Percentiles rank a stretch among this genome's conserved stretches.
These are phyloP conservation scores for Meteorus cinctellus DNA, from an alignment of 2,888 invertebrate genomes.

Conservation along the genomic window DNA sequence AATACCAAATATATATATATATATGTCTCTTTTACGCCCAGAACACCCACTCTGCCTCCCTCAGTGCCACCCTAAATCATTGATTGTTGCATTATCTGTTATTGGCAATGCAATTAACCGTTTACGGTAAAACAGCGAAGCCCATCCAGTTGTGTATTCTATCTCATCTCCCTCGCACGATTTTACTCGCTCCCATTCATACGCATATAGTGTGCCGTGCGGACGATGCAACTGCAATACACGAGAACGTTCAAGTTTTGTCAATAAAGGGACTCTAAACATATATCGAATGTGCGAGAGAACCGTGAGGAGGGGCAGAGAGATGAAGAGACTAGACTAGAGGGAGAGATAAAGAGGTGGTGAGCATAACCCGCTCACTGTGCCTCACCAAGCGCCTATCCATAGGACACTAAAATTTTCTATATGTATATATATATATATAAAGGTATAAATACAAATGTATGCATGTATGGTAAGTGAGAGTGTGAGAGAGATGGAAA, in stretches of 20 bases:
- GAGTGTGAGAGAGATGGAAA: constrained; percentile 46
- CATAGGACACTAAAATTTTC: constrained; percentile 12
- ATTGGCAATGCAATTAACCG: constrained; percentile 73
- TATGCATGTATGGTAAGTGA: not conserved
- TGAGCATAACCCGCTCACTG: not conserved
- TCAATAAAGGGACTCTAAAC: constrained; percentile 22
- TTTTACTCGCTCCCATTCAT: constrained; percentile 23
- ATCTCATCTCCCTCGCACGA: constrained; percentile 32
- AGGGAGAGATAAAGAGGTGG: not conserved
- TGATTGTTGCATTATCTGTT: constrained; percentile 73
- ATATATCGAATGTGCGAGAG: not conserved
- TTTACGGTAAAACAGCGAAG: constrained; percentile 68
- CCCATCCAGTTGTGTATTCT: constrained; percentile 44
- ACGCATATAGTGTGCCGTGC: not conserved
- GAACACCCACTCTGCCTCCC: constrained; percentile 9
- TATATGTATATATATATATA: not conserved
- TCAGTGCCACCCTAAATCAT: constrained; percentile 67
- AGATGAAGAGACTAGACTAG: too few species aligned
- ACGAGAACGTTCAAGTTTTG: constrained; percentile 26
- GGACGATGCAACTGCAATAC: constrained; percentile 15
- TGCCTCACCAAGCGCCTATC: constrained; percentile 24
- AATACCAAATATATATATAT: constrained; percentile 29
- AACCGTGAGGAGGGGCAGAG: not conserved
- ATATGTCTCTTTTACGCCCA: constrained; percentile 40
- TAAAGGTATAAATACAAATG: too few species aligned